Conservation (phyloP, 2,113 vertebrate genomes). For the Catharus fuscescens region DNA sequence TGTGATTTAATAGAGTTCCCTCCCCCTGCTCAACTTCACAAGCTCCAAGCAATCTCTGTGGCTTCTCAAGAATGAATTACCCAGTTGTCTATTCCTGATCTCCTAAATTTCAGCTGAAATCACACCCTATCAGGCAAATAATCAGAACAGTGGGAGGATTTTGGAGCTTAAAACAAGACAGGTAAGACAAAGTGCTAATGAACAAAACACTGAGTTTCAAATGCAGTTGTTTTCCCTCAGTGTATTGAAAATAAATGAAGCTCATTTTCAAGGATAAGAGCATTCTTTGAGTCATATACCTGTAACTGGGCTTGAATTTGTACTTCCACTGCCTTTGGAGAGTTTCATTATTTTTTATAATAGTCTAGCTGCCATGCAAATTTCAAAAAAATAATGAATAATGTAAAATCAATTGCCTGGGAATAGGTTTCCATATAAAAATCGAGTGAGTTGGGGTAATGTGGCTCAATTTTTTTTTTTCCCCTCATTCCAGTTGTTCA, state of each 20-base stretch:
- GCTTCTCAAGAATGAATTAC: background rate
- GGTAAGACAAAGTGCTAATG: conserved; percentile 20
- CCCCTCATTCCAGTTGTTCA: background rate
- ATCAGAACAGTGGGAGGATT: background rate
- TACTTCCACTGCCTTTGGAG: background rate
- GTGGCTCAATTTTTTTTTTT: background rate
- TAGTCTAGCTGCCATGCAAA: conserved; percentile 36
- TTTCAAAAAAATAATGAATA: conserved; percentile 43
- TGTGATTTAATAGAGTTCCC: background rate
- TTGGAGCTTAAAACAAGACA: background rate
- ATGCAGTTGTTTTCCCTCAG: background rate
- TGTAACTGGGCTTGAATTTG: background rate
- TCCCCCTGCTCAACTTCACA: background rate
- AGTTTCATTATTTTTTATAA: conserved; percentile 20
- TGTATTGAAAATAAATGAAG: background rate
- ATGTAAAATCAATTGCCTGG: conserved; percentile 25
- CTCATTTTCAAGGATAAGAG: background rate
- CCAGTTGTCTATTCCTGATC: background rate
- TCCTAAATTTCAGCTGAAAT: conserved; percentile 9
- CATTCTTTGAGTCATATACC: background rate
- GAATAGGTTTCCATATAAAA: conserved; percentile 27
- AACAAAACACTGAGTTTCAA: conserved; percentile 1
- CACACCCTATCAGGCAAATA: background rate
- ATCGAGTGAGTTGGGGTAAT: background rate
- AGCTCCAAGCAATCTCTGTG: background rate